phyloP scores from a whole-genome alignment of 1,140 invertebrate species.

The Aethina tumida region DNA sequence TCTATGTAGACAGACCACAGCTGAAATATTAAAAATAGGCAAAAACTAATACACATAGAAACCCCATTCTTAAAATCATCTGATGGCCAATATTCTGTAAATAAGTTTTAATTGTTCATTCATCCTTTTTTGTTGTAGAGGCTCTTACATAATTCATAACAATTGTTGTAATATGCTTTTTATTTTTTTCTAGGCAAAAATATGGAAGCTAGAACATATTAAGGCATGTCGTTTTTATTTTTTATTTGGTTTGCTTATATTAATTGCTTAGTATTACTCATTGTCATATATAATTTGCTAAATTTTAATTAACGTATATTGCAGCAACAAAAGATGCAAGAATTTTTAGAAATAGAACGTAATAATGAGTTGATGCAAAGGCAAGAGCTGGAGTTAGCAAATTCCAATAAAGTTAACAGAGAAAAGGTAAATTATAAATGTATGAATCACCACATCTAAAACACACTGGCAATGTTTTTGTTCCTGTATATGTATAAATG shows the following conservation, averaged over 20 bases:
- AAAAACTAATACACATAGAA: too few species aligned
- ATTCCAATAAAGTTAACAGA: constrained; percentile 40
- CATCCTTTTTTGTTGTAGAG: too few species aligned
- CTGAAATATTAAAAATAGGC: too few species aligned
- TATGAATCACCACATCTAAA: too few species aligned
- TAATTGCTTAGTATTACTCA: constrained; percentile 1
- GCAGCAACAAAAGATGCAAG: constrained; percentile 41
- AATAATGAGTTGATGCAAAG: constrained; percentile 42
- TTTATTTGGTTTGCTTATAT: constrained; percentile 21
- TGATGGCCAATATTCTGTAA: too few species aligned
- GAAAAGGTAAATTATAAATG: constrained; percentile 37
- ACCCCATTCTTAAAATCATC: too few species aligned
- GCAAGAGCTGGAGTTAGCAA: constrained; percentile 44
- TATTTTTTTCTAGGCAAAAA: constrained; percentile 47
- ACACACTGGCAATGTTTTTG: too few species aligned
- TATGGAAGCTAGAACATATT: constrained; percentile 47
- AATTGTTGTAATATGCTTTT: constrained; percentile 22
- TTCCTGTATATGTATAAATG: too few species aligned
- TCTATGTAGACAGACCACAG: too few species aligned
- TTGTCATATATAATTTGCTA: too few species aligned
- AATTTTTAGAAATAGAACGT: constrained; percentile 44
- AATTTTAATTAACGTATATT: constrained; percentile 14
- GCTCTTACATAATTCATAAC: too few species aligned
- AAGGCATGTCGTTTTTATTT: constrained; percentile 53
- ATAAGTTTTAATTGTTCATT: too few species aligned